Evolutionary conservation across 2,113 vertebrate species (phyloP), one percentile per base, ranked within the genome.

Genomic region (Clarias batrachus): DNA sequence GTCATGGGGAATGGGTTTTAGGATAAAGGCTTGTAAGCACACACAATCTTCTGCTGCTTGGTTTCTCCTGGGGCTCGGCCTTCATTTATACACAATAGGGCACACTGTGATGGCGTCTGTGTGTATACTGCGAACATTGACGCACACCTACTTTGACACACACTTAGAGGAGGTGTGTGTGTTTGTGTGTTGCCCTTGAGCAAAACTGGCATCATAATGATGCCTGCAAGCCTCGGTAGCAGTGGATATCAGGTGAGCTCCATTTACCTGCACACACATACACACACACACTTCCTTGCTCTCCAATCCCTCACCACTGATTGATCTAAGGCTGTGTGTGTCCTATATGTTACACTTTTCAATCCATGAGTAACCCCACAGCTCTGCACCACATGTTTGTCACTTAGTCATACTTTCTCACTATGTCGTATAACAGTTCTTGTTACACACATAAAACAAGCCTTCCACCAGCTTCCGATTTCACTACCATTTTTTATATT

Each of bases 31-130:
- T 88, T 88, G 77, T 85, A 85, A 85, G 85, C 89, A 90, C 89
- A 48, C 79, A 89, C 91, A 83, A 60, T 89, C 87, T 90, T 91
- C 90, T 82, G 14, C 60, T 86, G 88, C 90, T 85, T 89, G 70
- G 90, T 91, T 92, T 91, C 79, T 90, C 59, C 60, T 79, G 74
- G 86, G 68, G 0, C 68, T 54, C 41, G 60, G 86, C 74, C 91
- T 89, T 86, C 33, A 87, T 91, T 92, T 89, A 91, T 89, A 92
- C 90, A 92, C 62, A 71, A 87, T 92, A 48, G 83, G 92, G 92
- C 92, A 92, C 83, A 86, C 86, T 90, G 89, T 90, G 87, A 90
- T 88, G 89, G 60, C 73, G 87, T 86, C 88, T 89, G 60, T 87
- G 90, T 89, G 90, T 85, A 60, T 83, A 83, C 59, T 48, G 48